Evolutionary conservation across 1,140 invertebrate species (phyloP).

Genomic region (Caerostris darwini): DNA sequence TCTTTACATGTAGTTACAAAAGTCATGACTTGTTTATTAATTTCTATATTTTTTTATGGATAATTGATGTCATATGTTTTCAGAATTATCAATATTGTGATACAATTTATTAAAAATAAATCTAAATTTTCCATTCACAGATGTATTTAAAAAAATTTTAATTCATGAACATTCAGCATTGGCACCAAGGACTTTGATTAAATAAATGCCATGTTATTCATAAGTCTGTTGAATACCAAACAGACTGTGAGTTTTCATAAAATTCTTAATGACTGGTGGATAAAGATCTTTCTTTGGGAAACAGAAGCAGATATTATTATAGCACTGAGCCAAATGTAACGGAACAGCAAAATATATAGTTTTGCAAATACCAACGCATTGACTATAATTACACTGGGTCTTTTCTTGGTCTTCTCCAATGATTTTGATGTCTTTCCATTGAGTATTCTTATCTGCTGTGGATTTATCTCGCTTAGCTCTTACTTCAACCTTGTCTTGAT

Average conservation of each 20-base stretch:
- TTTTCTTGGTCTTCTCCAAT: not conserved
- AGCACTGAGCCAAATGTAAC: slow-evolving; percentile 2
- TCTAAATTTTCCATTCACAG: too few species aligned
- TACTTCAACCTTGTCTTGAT: too few species aligned
- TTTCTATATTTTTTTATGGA: too few species aligned
- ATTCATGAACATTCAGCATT: too few species aligned
- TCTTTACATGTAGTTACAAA: too few species aligned
- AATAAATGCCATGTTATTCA: not conserved
- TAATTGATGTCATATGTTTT: too few species aligned
- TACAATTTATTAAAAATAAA: too few species aligned
- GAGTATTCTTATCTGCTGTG: not conserved
- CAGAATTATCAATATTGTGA: too few species aligned
- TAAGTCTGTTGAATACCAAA: slow-evolving; percentile 46
- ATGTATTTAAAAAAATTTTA: too few species aligned
- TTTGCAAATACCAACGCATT: not conserved
- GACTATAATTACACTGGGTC: not conserved
- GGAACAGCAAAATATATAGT: slow-evolving; percentile 5
- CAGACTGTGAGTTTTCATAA: slow-evolving; percentile 5
- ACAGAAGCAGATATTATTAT: slow-evolving; percentile 15
- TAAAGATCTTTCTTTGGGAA: slow-evolving; percentile 17
- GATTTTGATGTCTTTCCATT: not conserved
- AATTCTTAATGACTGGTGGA: not conserved
- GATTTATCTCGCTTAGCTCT: too few species aligned
- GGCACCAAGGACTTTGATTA: too few species aligned
- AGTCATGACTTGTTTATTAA: too few species aligned